Conservation (phyloP, 2,797 vertebrate species). For the Hafferia zeledoni region DNA sequence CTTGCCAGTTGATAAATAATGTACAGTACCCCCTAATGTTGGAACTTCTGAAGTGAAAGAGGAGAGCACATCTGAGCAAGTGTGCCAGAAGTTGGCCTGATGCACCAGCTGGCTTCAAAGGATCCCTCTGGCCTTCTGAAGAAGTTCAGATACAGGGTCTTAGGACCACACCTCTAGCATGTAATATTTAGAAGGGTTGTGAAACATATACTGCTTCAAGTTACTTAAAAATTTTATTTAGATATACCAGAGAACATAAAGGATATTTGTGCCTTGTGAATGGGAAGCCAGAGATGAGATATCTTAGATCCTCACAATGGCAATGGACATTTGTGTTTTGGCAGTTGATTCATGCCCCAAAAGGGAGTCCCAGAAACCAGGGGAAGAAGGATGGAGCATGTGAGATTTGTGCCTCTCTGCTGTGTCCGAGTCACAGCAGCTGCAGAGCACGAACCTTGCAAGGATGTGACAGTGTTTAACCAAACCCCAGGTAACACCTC, state of each 20-base stretch:
- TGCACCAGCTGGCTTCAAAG: background rate
- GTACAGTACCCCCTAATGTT: background rate
- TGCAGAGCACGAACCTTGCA: background rate
- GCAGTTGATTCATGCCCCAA: background rate
- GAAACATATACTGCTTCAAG: background rate
- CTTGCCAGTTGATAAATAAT: background rate
- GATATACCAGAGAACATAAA: background rate
- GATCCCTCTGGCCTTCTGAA: background rate
- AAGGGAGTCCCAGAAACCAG: background rate
- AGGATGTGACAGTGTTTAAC: background rate
- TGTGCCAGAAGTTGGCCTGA: background rate
- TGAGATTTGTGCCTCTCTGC: background rate
- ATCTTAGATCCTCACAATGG: background rate
- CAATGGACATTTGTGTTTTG: background rate
- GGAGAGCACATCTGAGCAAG: background rate
- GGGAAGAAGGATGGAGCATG: background rate
- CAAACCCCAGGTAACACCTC: background rate
- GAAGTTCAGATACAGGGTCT: background rate
- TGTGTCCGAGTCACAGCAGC: background rate
- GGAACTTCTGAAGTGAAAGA: background rate
- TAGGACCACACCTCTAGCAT: background rate
- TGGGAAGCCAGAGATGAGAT: background rate
- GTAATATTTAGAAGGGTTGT: background rate
- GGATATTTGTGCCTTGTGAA: background rate
- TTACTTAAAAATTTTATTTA: accelerated